Base-by-base conservation (phyloP, 2,113 vertebrate species). In the Lophotis ruficrista region DNA sequence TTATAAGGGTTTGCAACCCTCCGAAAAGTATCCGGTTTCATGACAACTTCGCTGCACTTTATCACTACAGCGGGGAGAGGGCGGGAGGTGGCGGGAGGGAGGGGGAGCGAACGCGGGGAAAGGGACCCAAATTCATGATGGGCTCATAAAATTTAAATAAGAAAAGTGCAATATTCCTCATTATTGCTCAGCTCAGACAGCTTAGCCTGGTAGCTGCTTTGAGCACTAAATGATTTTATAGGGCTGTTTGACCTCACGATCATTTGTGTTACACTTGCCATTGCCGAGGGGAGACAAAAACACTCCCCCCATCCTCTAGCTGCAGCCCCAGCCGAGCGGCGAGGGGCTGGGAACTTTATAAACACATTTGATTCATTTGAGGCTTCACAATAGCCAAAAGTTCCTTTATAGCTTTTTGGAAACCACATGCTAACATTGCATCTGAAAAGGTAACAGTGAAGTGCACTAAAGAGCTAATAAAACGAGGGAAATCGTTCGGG, bases 1-100 rank as follows among this genome's bases (percentile, higher is more conserved):
- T 97, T 92, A 91, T 94, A 95, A 97, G 94, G 75, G 93, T 83
- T 96, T 96, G 90, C 87, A 96, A 81, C 95, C 93, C 95, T 96
- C 96, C 53, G 12, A 93, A 71, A 97, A 97, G 97, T 97, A 97
- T 98, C 97, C 87, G 17, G 86, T 97, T 98, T 97, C 97, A 98
- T 58, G 75, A 84, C 93, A 88, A 97, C 84, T 93, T 90, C 4
- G 79, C 91, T 88, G 89, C 93, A 89, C 73, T 87, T 93, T 93
- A 96, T 96, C 61, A 89, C 77, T 93, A 93, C 84, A 90, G 87
- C 35, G 28, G 56, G 69, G 90, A 85, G 83, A 80, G 83, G 76
- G 94, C 31, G 60, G 25, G 91, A 76, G 87, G 68, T 27, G 56
- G 88, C 2, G n/a, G 87, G 38, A 64, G 93, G 71, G 53, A 60